phyloP scores from a whole-genome alignment of 2,113 vertebrate species.

The Verasper variegatus region DNA sequence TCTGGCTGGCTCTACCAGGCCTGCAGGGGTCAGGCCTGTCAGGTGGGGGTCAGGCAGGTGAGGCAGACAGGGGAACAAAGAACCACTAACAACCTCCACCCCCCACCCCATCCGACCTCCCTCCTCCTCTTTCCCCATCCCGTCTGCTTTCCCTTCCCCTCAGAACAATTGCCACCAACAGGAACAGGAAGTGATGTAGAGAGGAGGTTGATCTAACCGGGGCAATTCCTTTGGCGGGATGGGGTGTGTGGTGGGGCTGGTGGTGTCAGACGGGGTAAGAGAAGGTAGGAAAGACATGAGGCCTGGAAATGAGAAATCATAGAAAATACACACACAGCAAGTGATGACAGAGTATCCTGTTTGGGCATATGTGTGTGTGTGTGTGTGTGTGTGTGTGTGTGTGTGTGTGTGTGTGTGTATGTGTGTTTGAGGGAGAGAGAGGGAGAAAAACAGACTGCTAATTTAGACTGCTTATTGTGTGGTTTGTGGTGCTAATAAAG shows the following conservation, averaged over 20 bases:
- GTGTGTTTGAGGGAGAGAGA: neutral
- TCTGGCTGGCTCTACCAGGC: slow-evolving; percentile 54
- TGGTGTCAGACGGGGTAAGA: slow-evolving; percentile 46
- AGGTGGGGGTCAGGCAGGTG: slow-evolving; percentile 71
- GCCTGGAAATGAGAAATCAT: slow-evolving; percentile 54
- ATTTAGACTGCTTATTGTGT: slow-evolving; percentile 19
- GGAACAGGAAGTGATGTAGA: slow-evolving; percentile 76
- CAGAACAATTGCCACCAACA: slow-evolving; percentile 72
- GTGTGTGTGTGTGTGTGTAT: no score
- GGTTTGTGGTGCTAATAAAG: neutral
- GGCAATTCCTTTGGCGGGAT: slow-evolving; percentile 62
- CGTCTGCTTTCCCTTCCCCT: slow-evolving; percentile 69
- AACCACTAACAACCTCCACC: slow-evolving; percentile 11
- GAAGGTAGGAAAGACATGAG: slow-evolving; percentile 50
- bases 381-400: slow-evolving; percentile 5
- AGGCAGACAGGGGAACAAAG: slow-evolving; percentile 67
- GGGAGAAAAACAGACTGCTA: slow-evolving; percentile 16
- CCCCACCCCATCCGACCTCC: neutral
- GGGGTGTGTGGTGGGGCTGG: neutral
- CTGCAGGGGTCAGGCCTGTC: slow-evolving; percentile 62
- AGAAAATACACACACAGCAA: slow-evolving; percentile 33
- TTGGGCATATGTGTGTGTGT: slow-evolving; percentile 33
- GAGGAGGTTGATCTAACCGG: slow-evolving; percentile 68
- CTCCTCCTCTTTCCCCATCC: slow-evolving; percentile 39
- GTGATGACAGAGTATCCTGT: slow-evolving; percentile 54